These are phyloP conservation scores for Todiramphus chloris DNA, from an alignment of 2,113 vertebrate genomes.

Conservation along the genomic window DNA sequence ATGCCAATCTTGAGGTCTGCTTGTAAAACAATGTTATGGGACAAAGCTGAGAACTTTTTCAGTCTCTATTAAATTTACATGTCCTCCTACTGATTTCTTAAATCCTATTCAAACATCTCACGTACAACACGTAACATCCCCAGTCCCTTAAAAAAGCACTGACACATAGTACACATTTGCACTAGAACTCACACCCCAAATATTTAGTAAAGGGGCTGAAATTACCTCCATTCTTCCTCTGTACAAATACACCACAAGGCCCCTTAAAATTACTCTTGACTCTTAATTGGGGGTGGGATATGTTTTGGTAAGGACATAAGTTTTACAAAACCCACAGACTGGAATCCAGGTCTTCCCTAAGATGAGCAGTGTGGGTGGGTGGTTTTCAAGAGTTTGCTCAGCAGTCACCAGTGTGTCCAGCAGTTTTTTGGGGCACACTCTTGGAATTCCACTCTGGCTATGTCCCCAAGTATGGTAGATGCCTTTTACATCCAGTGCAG, in stretches of 20 bases:
- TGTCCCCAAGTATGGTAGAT: neutral
- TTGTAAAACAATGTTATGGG: neutral
- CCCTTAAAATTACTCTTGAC: neutral
- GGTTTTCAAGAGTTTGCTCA: neutral
- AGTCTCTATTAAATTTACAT: neutral
- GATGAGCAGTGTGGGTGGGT: neutral
- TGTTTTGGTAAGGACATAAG: neutral
- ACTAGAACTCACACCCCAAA: neutral
- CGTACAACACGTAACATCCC: neutral
- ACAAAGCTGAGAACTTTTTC: neutral
- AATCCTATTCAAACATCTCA: neutral
- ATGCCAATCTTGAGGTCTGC: neutral
- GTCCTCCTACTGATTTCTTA: neutral
- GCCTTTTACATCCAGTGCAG: neutral
- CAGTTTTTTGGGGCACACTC: neutral
- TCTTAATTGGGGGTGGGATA: neutral
- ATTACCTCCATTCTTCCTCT: neutral
- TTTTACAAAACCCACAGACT: neutral
- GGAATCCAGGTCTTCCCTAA: neutral
- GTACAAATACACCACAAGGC: neutral
- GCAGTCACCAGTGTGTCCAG: neutral
- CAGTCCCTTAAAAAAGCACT: neutral
- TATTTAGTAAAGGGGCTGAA: constrained; percentile 32
- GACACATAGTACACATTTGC: neutral
- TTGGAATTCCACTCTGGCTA: neutral